These are phyloP conservation scores for Bettongia penicillata DNA, from an alignment of 2,113 vertebrate genomes.

Conservation along the genomic window DNA sequence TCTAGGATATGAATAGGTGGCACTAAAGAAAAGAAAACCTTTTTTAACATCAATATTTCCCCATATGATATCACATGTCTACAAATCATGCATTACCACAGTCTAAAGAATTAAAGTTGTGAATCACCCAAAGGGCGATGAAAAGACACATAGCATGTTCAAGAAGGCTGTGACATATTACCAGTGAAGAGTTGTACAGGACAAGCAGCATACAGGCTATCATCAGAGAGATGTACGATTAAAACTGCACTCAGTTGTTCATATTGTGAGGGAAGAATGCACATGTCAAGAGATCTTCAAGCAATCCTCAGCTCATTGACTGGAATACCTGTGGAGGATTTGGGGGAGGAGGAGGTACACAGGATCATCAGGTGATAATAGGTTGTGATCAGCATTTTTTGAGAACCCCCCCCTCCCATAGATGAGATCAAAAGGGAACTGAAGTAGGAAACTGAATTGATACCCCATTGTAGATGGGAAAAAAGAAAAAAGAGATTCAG, in stretches of 20 bases:
- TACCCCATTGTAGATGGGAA: background rate
- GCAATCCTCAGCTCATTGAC: background rate
- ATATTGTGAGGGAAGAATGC: background rate
- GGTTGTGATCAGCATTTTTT: background rate
- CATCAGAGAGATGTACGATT: background rate
- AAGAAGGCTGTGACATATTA: background rate
- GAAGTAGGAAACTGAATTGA: background rate
- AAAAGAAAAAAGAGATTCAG: background rate
- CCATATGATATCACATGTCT: background rate
- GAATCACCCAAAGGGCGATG: background rate
- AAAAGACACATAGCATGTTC: background rate
- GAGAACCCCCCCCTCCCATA: background rate
- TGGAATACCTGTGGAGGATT: background rate
- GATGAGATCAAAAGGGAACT: background rate
- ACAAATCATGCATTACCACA: background rate
- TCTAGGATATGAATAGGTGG: background rate
- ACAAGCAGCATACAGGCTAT: background rate
- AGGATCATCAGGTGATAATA: background rate
- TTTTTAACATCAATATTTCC: background rate
- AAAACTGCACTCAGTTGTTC: background rate
- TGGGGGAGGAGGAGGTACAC: background rate
- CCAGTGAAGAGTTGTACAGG: background rate
- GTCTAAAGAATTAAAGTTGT: background rate
- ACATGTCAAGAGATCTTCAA: background rate
- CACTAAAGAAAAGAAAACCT: background rate